Evolutionary conservation across 2,113 vertebrate species (phyloP), one percentile per base, ranked within the genome.

Genomic region (Notarius quadriscutis): DNA sequence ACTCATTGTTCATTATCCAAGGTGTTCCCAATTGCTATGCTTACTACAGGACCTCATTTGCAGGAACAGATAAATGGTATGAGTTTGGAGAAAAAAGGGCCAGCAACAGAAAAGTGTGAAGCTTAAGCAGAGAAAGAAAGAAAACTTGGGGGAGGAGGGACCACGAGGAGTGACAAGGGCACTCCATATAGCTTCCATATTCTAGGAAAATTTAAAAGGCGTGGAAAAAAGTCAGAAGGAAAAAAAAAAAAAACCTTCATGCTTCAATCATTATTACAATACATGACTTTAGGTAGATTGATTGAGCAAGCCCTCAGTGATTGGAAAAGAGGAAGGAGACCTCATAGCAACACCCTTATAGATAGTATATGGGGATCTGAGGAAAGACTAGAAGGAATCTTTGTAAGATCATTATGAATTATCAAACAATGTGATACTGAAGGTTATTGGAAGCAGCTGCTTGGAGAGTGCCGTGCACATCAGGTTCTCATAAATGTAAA

Each of bases 401-500:
- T 91, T 90, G 90, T 88, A 86, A 88, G 89, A 90, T 86, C 87
- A 89, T 92, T 86, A 91, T 80, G 82, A 88, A 87, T 92, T 87
- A 92, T 91, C 91, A 89, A 90, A 89, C 90, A 91, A 90, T 89
- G 87, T 90, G 87, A 90, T 91, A 91, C 91, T 92, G 82, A 84
- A 86, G 89, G 86, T 87, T 90, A 91, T 92, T 90, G 86, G 84
- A 90, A 87, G 75, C 91, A 92, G 90, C 90, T 91, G 91, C 69
- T 79, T 86, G 82, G 81, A 77, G 81, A 89, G 86, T 88, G 87
- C 89, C 84, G 84, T 87, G 84, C 92, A 90, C 92, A 92, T 88
- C 91, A 93, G 91, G 92, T 92, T 93, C 89, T 84, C 87, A 86
- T 86, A 91, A 92, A 92, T 90, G 84, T 86, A 83, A 92, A 92